Conservation (phyloP, 2,888 invertebrate genomes). For the Orthonychiurus folsomi region DNA sequence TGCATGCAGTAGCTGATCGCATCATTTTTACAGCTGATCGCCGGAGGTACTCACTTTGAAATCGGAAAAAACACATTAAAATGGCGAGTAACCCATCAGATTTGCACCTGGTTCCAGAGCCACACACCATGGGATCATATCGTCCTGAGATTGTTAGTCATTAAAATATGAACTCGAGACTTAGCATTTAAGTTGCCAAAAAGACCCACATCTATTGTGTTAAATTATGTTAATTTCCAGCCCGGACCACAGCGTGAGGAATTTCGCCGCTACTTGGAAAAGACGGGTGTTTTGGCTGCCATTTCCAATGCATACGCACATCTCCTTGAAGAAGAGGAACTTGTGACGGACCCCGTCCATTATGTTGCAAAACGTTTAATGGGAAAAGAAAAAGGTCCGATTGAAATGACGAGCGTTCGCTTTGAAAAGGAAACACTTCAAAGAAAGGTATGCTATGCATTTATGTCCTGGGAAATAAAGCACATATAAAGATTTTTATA, state of each 20-base stretch:
- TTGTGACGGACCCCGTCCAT: background rate
- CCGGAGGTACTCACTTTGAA: too few species aligned
- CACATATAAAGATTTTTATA: background rate
- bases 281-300: background rate
- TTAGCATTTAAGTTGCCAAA: too few species aligned
- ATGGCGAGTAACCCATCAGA: too few species aligned
- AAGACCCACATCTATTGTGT: too few species aligned
- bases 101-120: too few species aligned
- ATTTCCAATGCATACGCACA: background rate
- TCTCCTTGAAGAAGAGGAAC: background rate
- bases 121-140: too few species aligned
- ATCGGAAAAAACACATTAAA: too few species aligned
- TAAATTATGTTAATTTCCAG: too few species aligned
- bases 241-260: background rate
- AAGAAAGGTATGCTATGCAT: background rate
- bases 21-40: too few species aligned
- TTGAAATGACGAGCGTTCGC: background rate
- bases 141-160: too few species aligned
- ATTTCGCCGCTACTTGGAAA: background rate
- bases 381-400: background rate
- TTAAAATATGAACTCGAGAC: too few species aligned
- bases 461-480: background rate
- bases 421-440: background rate
- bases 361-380: background rate
- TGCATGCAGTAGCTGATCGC: too few species aligned